Percentiles rank a stretch among this genome's conserved stretches.
These are phyloP conservation scores for Andrena chrysosceles DNA, from an alignment of 2,888 invertebrate genomes.

Conservation along the genomic window DNA sequence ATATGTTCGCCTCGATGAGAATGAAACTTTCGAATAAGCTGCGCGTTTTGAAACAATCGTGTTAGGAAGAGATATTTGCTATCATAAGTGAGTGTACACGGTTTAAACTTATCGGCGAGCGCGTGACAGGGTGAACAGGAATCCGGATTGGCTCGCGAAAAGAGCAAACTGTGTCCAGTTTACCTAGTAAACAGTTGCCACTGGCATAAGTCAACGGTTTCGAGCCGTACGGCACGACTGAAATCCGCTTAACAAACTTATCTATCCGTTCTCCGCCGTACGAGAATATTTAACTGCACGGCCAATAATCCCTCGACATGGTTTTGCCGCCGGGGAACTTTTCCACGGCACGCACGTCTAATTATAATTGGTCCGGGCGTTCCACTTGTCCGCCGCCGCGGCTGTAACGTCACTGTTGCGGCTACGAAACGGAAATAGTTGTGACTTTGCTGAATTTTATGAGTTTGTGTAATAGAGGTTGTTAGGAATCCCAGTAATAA, in stretches of 20 bases:
- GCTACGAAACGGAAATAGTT: conserved; percentile 1
- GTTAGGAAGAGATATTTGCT: not conserved
- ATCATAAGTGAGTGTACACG: not conserved
- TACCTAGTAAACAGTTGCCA: conserved; percentile 43
- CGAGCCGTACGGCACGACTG: conserved; percentile 33
- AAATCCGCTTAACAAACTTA: conserved; percentile 63
- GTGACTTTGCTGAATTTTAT: not conserved
- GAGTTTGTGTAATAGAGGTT: not conserved
- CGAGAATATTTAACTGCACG: conserved; percentile 57
- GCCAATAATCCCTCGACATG: conserved; percentile 46
- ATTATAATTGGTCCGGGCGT: conserved; percentile 13
- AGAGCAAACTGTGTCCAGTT: conserved; percentile 47
- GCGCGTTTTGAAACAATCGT: not conserved
- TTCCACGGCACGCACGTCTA: not conserved
- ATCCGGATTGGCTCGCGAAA: conserved; percentile 20
- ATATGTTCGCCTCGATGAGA: not conserved
- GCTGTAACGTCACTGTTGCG: not conserved
- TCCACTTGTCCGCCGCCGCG: not conserved
- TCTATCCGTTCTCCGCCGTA: conserved; percentile 35
- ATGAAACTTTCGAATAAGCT: not conserved
- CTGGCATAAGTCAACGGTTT: conserved; percentile 56
- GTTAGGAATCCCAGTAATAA: not conserved
- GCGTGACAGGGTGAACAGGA: conserved; percentile 31
- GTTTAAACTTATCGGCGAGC: conserved; percentile 18
- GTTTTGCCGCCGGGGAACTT: conserved; percentile 16